These are phyloP conservation scores for Heliocidaris erythrogramma DNA, from an alignment of 35 echinoderm and acorn worm species.

Conservation along the genomic window DNA sequence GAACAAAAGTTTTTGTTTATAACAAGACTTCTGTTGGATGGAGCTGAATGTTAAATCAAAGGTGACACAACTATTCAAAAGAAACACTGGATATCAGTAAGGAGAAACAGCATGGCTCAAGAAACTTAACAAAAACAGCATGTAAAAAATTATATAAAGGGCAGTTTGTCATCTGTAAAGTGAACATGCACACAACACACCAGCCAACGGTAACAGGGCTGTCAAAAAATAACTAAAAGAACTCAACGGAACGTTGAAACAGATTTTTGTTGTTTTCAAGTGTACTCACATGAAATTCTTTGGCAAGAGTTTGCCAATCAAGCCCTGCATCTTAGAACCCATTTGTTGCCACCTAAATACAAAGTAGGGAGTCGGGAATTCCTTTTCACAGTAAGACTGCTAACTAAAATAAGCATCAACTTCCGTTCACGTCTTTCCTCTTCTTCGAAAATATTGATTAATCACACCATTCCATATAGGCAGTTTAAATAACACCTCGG, in stretches of 20 bases:
- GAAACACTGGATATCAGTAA: background rate
- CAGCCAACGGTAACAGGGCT: constrained; percentile 42
- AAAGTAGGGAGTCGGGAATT: constrained; percentile 45
- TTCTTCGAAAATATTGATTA: background rate
- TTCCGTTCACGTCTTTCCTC: background rate
- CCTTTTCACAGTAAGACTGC: constrained; percentile 45
- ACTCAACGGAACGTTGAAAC: constrained; percentile 44
- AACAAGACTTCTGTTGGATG: background rate
- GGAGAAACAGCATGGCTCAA: constrained; percentile 30
- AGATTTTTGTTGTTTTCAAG: constrained; percentile 47
- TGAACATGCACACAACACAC: constrained; percentile 53
- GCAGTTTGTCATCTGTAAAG: constrained; percentile 33
- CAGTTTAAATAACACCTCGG: background rate
- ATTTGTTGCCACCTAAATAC: constrained; percentile 92
- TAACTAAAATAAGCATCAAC: background rate
- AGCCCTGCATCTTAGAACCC: constrained; percentile 88
- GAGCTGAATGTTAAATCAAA: background rate
- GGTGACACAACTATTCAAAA: background rate
- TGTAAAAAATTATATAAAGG: constrained; percentile 4
- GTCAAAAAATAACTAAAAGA: constrained; percentile 14
- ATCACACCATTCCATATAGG: background rate
- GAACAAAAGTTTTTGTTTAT: background rate
- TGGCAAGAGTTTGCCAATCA: constrained; percentile 91
- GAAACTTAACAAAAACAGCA: constrained; percentile 25
- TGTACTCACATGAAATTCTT: constrained; percentile 99